These are phyloP conservation scores for Heliconius nattereri DNA, from an alignment of 1,140 invertebrate genomes.

Conservation along the genomic window DNA sequence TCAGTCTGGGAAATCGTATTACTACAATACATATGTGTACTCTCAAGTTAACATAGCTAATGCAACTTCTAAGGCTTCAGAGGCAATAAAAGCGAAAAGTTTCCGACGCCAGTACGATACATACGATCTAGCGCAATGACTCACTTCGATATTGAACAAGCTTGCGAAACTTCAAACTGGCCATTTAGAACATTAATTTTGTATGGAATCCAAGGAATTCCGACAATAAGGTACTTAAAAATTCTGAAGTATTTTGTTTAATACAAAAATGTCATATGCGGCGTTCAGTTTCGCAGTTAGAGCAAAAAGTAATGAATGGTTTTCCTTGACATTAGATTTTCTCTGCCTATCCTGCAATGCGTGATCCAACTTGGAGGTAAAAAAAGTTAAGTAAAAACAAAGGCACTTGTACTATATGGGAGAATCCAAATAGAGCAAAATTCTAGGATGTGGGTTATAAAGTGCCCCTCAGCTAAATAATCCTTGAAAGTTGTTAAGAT, in stretches of 20 bases:
- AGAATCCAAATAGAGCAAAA: constrained; percentile 32
- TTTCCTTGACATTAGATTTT: no score
- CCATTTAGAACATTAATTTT: constrained; percentile 32
- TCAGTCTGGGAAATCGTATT: neutral
- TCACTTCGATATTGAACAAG: constrained; percentile 53
- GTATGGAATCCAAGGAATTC: neutral
- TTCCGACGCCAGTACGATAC: constrained; percentile 44
- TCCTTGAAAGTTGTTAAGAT: constrained; percentile 66
- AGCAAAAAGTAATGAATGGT: no score
- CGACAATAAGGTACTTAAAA: neutral
- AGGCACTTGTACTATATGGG: neutral
- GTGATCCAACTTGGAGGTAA: no score
- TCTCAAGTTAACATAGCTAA: constrained; percentile 46
- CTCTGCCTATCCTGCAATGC: no score
- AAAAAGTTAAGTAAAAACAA: neutral
- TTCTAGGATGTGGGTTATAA: constrained; percentile 52
- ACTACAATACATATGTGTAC: constrained; percentile 39
- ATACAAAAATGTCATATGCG: neutral
- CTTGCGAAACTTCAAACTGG: constrained; percentile 53
- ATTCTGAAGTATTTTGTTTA: neutral
- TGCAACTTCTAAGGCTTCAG: constrained; percentile 59
- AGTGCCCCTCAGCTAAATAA: constrained; percentile 58
- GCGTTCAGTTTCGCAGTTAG: no score
- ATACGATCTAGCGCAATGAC: constrained; percentile 56
- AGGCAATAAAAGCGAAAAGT: constrained; percentile 58